phyloP scores from a whole-genome alignment of 2,888 invertebrate genomes.

The Chelonus formosanus region DNA sequence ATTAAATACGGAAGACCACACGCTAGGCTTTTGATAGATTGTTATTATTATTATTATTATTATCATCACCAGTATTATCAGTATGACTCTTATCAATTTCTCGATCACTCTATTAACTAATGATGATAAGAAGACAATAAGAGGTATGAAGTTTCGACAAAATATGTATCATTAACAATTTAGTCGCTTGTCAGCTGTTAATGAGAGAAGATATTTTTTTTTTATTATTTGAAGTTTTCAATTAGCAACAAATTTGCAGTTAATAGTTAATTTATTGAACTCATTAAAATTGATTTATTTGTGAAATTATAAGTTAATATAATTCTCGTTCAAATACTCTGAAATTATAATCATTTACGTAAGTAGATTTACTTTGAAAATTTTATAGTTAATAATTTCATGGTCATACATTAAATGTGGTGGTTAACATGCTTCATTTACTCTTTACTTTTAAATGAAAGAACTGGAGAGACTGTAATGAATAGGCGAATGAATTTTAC shows the following conservation, averaged over 20 bases:
- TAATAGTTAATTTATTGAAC: too few species aligned
- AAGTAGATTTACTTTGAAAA: slow-evolving; percentile 11
- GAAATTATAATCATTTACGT: slow-evolving; percentile 10
- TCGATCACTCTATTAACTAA: slow-evolving; percentile 25
- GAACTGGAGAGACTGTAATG: background rate
- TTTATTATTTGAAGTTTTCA: too few species aligned
- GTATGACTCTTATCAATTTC: slow-evolving; percentile 20
- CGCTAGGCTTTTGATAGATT: slow-evolving; percentile 14
- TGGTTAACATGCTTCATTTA: slow-evolving; percentile 2
- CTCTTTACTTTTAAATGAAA: background rate
- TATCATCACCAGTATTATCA: background rate
- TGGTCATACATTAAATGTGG: slow-evolving; percentile 8
- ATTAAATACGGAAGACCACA: background rate
- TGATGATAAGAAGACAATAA: slow-evolving; percentile 15
- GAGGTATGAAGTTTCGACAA: background rate
- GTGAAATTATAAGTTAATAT: background rate
- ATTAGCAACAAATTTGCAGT: too few species aligned
- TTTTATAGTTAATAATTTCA: slow-evolving; percentile 16
- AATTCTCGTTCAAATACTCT: background rate
- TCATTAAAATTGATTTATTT: background rate
- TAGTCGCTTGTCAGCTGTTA: too few species aligned
- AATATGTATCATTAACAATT: too few species aligned
- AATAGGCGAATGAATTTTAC: background rate
- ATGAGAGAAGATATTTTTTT: too few species aligned
- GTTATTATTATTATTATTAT: slow-evolving; percentile 8